A percentile compares a stretch with the other conserved stretches of the same genome.
These are phyloP conservation scores for Pantherophis guttatus DNA, from an alignment of 2,113 vertebrate species.

Conservation along the genomic window DNA sequence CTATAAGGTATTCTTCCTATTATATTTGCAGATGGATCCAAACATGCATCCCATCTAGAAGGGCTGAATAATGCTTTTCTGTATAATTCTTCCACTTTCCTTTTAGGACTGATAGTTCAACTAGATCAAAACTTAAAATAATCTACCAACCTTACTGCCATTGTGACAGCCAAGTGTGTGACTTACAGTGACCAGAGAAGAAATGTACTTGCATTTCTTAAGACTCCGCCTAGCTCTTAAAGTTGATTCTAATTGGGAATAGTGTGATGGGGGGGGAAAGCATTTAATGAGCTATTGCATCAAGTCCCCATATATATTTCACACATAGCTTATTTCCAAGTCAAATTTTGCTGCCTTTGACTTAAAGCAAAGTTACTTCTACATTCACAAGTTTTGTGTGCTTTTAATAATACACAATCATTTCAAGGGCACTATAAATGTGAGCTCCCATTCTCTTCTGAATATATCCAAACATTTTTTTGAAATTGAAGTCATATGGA, in stretches of 20 bases:
- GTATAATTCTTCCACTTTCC: background rate
- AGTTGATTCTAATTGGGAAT: conserved; percentile 51
- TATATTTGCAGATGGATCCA: background rate
- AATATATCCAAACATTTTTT: background rate
- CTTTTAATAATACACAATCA: background rate
- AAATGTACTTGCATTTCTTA: conserved; percentile 47
- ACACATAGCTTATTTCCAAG: conserved; percentile 59
- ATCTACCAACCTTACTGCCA: background rate
- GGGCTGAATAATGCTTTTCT: background rate
- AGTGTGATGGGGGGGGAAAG: conserved; percentile 44
- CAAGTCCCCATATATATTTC: conserved; percentile 66
- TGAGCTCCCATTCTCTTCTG: background rate
- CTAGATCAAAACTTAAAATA: background rate
- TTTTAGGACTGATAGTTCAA: background rate
- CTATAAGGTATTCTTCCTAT: background rate
- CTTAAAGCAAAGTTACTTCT: conserved; percentile 53
- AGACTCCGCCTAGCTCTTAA: conserved; percentile 48
- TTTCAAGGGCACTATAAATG: background rate
- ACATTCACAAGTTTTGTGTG: conserved; percentile 33
- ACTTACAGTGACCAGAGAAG: conserved; percentile 10
- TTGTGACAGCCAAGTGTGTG: conserved; percentile 5
- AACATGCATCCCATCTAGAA: background rate
- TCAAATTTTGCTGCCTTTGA: conserved; percentile 64
- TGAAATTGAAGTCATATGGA: background rate
- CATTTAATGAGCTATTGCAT: conserved; percentile 51